Evolutionary conservation across 2,797 vertebrate species (phyloP), one percentile per base, ranked within the genome.

Genomic region (Peromyscus nudipes): DNA sequence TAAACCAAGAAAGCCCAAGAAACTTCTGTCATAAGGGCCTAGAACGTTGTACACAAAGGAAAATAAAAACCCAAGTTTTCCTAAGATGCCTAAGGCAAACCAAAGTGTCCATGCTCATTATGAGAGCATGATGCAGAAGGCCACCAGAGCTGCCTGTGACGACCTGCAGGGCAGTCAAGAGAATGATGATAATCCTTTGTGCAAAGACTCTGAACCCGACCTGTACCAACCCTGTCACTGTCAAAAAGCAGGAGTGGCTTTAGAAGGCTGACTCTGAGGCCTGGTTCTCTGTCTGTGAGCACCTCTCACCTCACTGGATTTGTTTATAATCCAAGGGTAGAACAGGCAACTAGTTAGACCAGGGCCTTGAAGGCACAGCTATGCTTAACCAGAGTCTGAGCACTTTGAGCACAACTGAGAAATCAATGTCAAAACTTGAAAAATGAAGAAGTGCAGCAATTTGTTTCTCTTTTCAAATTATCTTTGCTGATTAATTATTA

Each of bases 391-490:
- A 83, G 13, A 77, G 60, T 19, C 60, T 55, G 43, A 83, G 55
- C 23, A 34, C 67, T 57, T 37, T 29, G 55, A 34, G 29, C 46
- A 71, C 25, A 83, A 77, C 27, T 60, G 2, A 37, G 34, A 64
- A 95, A 85, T 65, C 46, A 87, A n/a, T 25, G 23, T 90, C 60
- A 83, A 93, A 71, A 94, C 52, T 55, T 19, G 25, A 77, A 75
- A 75, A 92, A 60, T 1, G 27, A 88, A 87, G 46, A 37, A 86
- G 86, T 92, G 57, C 25, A 62, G 9, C 43, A 83, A 89, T 37
- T 69, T 17, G 14, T 52, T 82, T 4, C n/a, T 80, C 73, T 88
- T 85, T 71, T 64, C 11, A 76, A 85, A 69, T 9, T 84, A 65
- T 87, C 7, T 95, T 67, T 87, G 67, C 55, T 83, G 25, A 79